Evolutionary conservation across 2,797 vertebrate species (phyloP).

Genomic region (Gallinago solitaria): DNA sequence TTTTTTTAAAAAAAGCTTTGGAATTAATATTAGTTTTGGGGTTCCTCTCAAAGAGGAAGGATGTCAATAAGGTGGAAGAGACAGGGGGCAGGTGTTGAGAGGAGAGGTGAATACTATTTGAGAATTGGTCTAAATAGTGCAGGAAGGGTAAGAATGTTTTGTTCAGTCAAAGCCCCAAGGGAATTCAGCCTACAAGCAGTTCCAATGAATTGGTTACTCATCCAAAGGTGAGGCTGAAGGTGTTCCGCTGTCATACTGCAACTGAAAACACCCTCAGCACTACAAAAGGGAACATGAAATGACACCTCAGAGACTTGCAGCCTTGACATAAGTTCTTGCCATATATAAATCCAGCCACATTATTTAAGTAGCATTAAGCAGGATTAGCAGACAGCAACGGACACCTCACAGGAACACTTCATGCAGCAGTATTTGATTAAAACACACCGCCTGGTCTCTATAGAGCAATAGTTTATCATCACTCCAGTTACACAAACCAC

Average conservation of each 20-base stretch:
- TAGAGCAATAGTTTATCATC: not conserved
- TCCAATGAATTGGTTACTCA: accelerated
- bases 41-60: not conserved
- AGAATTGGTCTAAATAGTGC: not conserved
- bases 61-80: not conserved
- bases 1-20: not conserved
- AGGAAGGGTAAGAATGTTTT: not conserved
- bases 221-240: not conserved
- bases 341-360: not conserved
- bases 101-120: not conserved
- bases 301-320: not conserved
- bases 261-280: not conserved
- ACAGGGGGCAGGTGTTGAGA: not conserved
- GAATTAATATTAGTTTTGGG: not conserved
- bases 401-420: not conserved
- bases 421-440: not conserved
- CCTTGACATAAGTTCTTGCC: not conserved
- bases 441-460: not conserved
- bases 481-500: not conserved
- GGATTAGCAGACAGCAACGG: not conserved
- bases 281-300: not conserved
- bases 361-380: not conserved
- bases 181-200: not conserved
- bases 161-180: not conserved
- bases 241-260: not conserved